Percentiles rank a stretch among this genome's conserved stretches.
Evolutionary conservation across 2,888 invertebrate genomes (phyloP).

Genomic region (Dryocosmus kuriphilus): DNA sequence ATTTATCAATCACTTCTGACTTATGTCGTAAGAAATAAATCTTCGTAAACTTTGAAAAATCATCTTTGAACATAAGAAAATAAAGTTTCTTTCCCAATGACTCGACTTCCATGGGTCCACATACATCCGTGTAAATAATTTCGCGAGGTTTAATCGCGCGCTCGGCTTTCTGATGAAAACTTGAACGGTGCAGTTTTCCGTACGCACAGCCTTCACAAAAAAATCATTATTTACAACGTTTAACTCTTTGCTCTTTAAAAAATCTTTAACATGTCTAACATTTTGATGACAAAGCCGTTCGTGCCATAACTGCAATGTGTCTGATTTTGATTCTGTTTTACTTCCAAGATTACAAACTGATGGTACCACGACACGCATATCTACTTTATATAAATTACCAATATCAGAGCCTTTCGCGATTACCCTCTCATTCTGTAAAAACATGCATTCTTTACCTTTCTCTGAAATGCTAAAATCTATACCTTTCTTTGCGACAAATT

Average conservation of each 20-base stretch:
- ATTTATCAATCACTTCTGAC: neutral
- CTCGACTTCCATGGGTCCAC: too few species aligned
- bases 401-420: constrained; percentile 42
- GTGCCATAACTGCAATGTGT: too few species aligned
- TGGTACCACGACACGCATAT: too few species aligned
- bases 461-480: too few species aligned
- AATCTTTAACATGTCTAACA: constrained; percentile 21
- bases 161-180: constrained; percentile 22
- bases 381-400: constrained; percentile 41
- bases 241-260: too few species aligned
- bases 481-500: too few species aligned
- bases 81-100: constrained; percentile 14
- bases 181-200: too few species aligned
- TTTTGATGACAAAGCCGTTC: constrained; percentile 44
- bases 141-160: constrained; percentile 16
- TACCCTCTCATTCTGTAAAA: constrained; percentile 4
- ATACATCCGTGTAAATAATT: too few species aligned
- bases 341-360: constrained; percentile 7
- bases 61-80: constrained; percentile 36
- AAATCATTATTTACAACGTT: too few species aligned
- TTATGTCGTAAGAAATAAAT: neutral
- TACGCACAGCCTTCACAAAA: too few species aligned
- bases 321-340: neutral
- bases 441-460: too few species aligned
- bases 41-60: constrained; percentile 31